phyloP scores from a whole-genome alignment of 2,113 vertebrate genomes.

The Elephas maximus region DNA sequence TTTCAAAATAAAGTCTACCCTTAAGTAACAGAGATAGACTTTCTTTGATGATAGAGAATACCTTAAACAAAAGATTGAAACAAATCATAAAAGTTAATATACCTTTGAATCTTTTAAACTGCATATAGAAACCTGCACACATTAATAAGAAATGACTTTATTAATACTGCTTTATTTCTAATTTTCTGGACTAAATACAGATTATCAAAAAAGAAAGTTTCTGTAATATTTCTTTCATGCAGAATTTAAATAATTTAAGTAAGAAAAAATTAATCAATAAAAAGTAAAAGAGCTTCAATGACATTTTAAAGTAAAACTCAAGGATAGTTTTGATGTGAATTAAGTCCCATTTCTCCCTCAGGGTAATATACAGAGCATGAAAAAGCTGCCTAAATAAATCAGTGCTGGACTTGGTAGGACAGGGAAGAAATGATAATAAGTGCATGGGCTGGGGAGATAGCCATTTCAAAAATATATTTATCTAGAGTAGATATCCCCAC shows the following conservation, averaged over 20 bases:
- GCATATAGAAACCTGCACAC: constrained; percentile 46
- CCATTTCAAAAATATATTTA: not conserved
- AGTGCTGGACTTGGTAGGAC: not conserved
- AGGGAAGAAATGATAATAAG: not conserved
- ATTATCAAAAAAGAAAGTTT: constrained; percentile 53
- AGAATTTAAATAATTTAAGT: constrained; percentile 76
- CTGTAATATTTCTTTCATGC: constrained; percentile 71
- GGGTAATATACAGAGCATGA: constrained; percentile 2
- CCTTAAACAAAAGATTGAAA: constrained; percentile 51
- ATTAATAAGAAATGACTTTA: constrained; percentile 78
- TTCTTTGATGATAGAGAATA: constrained; percentile 52
- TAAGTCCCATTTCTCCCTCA: constrained; percentile 17
- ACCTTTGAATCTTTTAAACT: constrained; percentile 56
- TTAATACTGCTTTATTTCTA: constrained; percentile 68
- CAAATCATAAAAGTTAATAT: constrained; percentile 55
- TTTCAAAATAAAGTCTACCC: constrained; percentile 57
- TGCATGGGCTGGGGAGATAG: not conserved
- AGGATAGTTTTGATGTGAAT: constrained; percentile 56
- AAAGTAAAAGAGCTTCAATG: constrained; percentile 62
- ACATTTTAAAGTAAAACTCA: constrained; percentile 76
- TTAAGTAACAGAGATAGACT: constrained; percentile 58
- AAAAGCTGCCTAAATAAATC: constrained; percentile 49
- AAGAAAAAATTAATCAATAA: constrained; percentile 69
- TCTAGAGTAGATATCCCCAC: not conserved
- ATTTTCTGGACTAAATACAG: constrained; percentile 72